Evolutionary conservation across 1,140 invertebrate species (phyloP), one percentile per base, ranked within the genome.

Genomic region (Leptinotarsa undecemlineata): DNA sequence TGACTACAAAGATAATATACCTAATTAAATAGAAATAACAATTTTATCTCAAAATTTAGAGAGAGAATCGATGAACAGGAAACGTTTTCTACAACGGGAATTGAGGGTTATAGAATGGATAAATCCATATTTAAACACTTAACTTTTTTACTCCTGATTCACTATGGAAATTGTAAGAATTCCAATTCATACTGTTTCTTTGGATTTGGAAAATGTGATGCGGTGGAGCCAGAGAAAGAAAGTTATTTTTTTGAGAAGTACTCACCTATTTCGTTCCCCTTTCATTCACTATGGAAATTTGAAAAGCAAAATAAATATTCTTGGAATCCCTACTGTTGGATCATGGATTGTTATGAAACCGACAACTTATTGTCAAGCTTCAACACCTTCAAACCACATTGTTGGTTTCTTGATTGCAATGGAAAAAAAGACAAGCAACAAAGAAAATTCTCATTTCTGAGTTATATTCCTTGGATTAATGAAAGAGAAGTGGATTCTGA

Each of bases 81-180:
- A 11, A 42, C 8, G 21, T 63, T 13, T 21, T 14, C 11, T 14
- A 63, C 3, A 5, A 17, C 6, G 23, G 19, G 23, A 23, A 21
- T 21, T 21, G 5, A 23, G 23, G 15, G 62, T 19, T 19, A 63
- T 21, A 21, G 20, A 14, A 19, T 21, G 62, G 13, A 19, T 63
- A 61, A 61, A 61, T 63, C 23, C 15, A 4, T 63, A 61, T 61
- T 61, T 61, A 61, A n/a, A 61, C 60, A n/a, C 17, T n/a, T 21
- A 4, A 63, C 20, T 17, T 21, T 63, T 21, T 63, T 20, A 63
- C 62, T 21, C 23, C 20, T 61, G 60, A 61, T 61, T 61, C 20
- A 8, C 17, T 61, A 11, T 61, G 17, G 20, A 63, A 63, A 13
- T 23, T 63, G 19, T 23, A 0, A 15, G 11, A n/a, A 21, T 61